Conservation (phyloP, 2,797 vertebrate species). For the Gadopsis marmoratus region DNA sequence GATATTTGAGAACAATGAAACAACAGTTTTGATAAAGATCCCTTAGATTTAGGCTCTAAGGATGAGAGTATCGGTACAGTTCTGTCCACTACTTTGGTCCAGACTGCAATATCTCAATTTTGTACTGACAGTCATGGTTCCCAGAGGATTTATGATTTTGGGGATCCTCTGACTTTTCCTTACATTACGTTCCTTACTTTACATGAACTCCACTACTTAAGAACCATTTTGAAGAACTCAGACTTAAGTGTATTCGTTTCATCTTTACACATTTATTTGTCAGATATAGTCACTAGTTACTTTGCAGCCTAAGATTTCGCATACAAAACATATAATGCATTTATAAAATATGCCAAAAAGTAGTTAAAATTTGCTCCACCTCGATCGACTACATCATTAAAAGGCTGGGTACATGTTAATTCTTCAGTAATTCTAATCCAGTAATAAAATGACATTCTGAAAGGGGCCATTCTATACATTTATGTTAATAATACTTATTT, state of each 20-base stretch:
- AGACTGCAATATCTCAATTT: neutral
- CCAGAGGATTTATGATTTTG: neutral
- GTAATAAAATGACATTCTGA: neutral
- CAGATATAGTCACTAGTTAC: neutral
- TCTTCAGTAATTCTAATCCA: neutral
- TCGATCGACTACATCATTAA: neutral
- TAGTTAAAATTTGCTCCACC: neutral
- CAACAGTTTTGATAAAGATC: neutral
- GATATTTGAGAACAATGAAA: neutral
- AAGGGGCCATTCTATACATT: neutral
- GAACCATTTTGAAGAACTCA: neutral
- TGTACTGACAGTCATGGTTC: neutral
- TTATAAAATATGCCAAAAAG: neutral
- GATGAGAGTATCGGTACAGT: neutral
- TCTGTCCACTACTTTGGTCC: neutral
- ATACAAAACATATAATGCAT: neutral
- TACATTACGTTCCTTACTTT: too few relatives aligned
- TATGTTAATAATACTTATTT: neutral
- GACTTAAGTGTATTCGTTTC: neutral
- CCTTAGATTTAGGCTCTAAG: neutral
- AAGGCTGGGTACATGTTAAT: neutral
- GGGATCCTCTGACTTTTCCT: neutral
- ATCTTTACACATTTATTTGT: neutral
- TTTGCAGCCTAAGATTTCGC: neutral
- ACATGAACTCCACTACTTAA: neutral